Evolutionary conservation across 2,888 invertebrate species (phyloP).

Genomic region (Palloptera scutellata): DNA sequence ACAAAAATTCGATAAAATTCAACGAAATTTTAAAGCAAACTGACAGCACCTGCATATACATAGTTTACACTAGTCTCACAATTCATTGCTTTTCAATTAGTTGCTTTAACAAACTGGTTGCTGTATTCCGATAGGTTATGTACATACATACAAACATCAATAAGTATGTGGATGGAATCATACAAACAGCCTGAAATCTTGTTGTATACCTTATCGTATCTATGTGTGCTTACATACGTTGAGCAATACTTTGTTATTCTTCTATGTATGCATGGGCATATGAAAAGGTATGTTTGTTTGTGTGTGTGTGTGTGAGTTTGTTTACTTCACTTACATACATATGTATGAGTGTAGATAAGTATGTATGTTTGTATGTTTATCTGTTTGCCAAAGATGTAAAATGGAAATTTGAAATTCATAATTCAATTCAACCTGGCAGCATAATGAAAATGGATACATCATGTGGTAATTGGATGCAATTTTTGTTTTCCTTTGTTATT

Average conservation of each 20-base stretch:
- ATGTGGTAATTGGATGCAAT: slow-evolving; percentile 49
- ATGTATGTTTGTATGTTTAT: slow-evolving; percentile 5
- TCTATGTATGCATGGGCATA: slow-evolving; percentile 25
- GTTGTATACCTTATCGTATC: slow-evolving; percentile 35
- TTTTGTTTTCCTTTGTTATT: slow-evolving; percentile 37
- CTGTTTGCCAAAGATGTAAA: slow-evolving; percentile 41
- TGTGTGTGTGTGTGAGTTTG: neutral
- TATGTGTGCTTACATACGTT: slow-evolving; percentile 5
- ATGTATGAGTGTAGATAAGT: neutral
- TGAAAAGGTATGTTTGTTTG: neutral
- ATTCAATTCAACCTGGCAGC: slow-evolving; percentile 50
- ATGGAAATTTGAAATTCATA: slow-evolving; percentile 53
- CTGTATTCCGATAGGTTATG: no score
- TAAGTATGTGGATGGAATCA: slow-evolving; percentile 28
- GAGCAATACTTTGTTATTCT: slow-evolving; percentile 22
- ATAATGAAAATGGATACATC: slow-evolving; percentile 24
- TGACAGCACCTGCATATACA: no score
- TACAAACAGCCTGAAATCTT: slow-evolving; percentile 49
- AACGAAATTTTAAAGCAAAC: no score
- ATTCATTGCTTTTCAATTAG: no score
- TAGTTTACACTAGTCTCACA: no score
- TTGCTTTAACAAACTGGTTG: no score
- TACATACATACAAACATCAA: no score
- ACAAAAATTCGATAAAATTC: no score
- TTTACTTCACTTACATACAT: neutral